Base-by-base conservation (phyloP, 2,888 invertebrate species). In the Trachelus stipa region DNA sequence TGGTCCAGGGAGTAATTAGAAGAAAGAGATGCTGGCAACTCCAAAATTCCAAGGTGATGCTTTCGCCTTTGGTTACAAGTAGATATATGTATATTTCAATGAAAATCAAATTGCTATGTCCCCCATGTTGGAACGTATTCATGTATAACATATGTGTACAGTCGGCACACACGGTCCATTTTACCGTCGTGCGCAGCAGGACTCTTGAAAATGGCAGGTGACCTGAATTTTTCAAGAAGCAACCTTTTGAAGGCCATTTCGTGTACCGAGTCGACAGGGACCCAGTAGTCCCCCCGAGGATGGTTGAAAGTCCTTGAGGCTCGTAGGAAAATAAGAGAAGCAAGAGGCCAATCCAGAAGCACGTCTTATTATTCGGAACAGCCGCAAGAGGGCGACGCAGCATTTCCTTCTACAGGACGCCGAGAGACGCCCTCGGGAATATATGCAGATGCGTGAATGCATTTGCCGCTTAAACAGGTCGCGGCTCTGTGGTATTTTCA, bases 401-500 rank as follows among this genome's bases (percentile, higher is more conserved):
- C 0, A 77, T 75, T 77, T 79, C 56, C 69, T 73, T 69, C 34
- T 37, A 68, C 68, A 73, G 34, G 40, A 9, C 4, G 15, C 69
- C 76, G 68, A 69, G 68, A 69, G 68, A 73, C 35, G 40, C 75
- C 68, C 75, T 33, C 23, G 37, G 73, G 79, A 74, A 76, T 56
- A 74, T 73, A 77, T 80, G 81, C 76, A 73, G 76, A 76, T 80
- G 77, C 79, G 79, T 76, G 77, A 78, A 77, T 76, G 81, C 81
- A 81, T 82, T 79, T 81, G 80, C 81, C 80, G 80, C 82, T 83
- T 80, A 84, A 84, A 84, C 84, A 82, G 80, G 81, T 79, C 76
- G 79, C 81, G 78, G 80, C 80, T 79, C 80, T 79, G 76, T 73
- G 79, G 77, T 78, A 80, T 81, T 83, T 84, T 82, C 84, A 84